These are phyloP conservation scores for Raphicerus campestris DNA, from an alignment of 2,113 vertebrate species.

Conservation along the genomic window DNA sequence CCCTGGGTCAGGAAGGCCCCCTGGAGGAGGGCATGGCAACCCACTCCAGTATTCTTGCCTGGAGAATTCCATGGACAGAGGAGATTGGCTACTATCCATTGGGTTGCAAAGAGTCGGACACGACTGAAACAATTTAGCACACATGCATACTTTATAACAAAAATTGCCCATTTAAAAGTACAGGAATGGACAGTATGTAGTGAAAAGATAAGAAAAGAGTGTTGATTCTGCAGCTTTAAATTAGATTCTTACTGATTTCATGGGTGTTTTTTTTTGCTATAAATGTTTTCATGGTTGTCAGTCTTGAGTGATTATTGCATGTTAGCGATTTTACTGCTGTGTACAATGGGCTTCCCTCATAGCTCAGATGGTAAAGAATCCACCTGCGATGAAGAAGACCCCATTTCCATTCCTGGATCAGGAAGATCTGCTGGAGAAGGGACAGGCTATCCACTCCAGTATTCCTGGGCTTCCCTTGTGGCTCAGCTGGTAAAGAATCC, in stretches of 20 bases:
- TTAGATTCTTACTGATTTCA: constrained; percentile 28
- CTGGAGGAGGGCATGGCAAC: background rate
- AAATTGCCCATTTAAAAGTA: background rate
- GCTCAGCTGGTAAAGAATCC: background rate
- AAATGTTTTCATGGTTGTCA: background rate
- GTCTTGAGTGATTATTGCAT: background rate
- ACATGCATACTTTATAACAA: background rate
- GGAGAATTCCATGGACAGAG: background rate
- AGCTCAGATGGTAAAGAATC: background rate
- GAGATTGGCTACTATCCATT: background rate
- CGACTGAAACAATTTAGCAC: background rate
- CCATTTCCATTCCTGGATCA: background rate
- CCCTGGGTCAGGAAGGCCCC: background rate
- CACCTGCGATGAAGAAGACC: background rate
- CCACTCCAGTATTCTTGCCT: background rate
- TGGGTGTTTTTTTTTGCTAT: background rate
- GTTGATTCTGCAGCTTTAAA: constrained; percentile 9
- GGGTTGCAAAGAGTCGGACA: background rate
- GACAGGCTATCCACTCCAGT: background rate
- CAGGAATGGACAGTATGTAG: background rate
- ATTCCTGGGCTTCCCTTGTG: background rate
- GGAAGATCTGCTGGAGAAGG: background rate
- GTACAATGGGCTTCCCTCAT: background rate
- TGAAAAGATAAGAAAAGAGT: background rate
- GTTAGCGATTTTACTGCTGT: background rate